Percentiles rank a stretch among this genome's conserved stretches.
These are phyloP conservation scores for Malacosoma neustria DNA, from an alignment of 2,888 invertebrate genomes.

Conservation along the genomic window DNA sequence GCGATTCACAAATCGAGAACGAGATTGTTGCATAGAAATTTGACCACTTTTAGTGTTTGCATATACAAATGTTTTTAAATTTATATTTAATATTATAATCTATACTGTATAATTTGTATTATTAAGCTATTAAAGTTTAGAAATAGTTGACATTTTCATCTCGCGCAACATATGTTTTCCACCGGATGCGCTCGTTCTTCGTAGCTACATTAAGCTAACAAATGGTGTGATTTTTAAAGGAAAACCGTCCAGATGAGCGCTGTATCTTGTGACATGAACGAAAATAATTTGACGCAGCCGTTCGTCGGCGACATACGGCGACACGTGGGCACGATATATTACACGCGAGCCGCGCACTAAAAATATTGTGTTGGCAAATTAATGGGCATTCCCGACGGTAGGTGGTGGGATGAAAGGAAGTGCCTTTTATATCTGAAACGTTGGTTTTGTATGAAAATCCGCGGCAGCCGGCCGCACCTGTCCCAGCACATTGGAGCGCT, in stretches of 20 bases:
- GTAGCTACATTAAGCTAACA: constrained; percentile 47
- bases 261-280: constrained; percentile 74
- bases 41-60: no score
- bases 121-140: not conserved
- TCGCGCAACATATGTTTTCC: constrained; percentile 32
- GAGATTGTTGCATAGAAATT: no score
- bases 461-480: constrained; percentile 72
- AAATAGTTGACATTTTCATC: constrained; percentile 1
- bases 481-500: constrained; percentile 48
- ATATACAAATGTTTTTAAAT: no score
- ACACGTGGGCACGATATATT: constrained; percentile 74
- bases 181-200: constrained; percentile 47
- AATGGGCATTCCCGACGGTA: constrained; percentile 73
- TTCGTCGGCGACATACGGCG: constrained; percentile 69
- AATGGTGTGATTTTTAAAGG: constrained; percentile 68
- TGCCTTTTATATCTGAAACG: constrained; percentile 74
- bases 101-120: no score
- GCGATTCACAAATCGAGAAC: no score
- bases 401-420: constrained; percentile 74
- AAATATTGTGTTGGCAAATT: constrained; percentile 76
- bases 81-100: no score
- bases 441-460: constrained; percentile 71
- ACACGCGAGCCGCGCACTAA: constrained; percentile 72
- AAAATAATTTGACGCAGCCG: constrained; percentile 75
- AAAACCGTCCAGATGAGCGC: constrained; percentile 71